Evolutionary conservation across 2,888 invertebrate species (phyloP), one percentile per base, ranked within the genome.

Genomic region (Drosophila antonietae): DNA sequence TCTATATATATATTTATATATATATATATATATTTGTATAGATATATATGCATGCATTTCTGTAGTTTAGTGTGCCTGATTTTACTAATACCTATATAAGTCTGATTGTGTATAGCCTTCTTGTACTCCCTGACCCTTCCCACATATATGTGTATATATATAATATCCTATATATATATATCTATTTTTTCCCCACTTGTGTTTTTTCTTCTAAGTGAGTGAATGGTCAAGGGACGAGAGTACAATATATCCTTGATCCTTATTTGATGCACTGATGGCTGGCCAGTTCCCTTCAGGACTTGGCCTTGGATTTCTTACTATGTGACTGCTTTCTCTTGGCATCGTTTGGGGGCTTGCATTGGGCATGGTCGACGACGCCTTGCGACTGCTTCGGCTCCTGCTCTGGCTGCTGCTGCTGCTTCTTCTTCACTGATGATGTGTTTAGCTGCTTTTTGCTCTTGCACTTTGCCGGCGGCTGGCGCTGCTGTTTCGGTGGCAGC

Each of bases 251-350:
- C 7, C 14, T 7, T 6, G 15, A 2, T 39, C 14, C 15, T 1
- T 39, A 5, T 2, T 39, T 39, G 2, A 39, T 7, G 7, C 15
- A 15, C 14, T 37, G 4, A 20, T 20, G 4, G 4, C 35, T 35
- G 35, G 12, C 35, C 12, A 5, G 14, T 2, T 39, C n/a, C 3
- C 3, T n/a, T n/a, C n/a, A n/a, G 44, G 18, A 8, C 12, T 65
- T 74, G 9, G 28, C 35, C 9, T 60, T 52, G 0, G 46, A n/a
- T 10, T 67, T 51, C 18, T 51, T 73, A 3, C 6, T 43, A 8
- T 3, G 61, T 5, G 43, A 2, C 23, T 33, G 14, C 10, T 64
- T 64, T 15, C 44, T 47, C 15, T 44, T 64, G 18, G 41, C 3
- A 12, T 51, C 49, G 9, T n/a, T 31, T 37, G 28, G 7, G 20